Percentiles rank a stretch among this genome's conserved stretches.
Conservation (phyloP, 2,113 vertebrate species). For the Cyanistes caeruleus region DNA sequence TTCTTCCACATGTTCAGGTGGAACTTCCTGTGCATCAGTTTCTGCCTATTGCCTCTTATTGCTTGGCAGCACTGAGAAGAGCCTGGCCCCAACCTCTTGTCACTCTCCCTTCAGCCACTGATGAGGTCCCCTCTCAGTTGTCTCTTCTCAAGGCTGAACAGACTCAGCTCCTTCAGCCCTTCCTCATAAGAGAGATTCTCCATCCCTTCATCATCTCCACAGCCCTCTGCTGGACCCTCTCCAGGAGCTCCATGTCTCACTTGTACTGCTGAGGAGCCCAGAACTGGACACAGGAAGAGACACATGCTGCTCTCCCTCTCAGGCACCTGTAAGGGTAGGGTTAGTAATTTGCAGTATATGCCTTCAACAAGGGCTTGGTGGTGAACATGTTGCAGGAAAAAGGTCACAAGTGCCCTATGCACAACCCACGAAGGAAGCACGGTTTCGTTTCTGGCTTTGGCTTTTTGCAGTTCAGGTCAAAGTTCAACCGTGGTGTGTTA, state of each 20-base stretch:
- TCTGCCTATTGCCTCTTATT: neutral
- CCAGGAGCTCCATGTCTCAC: neutral
- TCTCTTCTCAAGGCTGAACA: neutral
- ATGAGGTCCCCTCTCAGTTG: neutral
- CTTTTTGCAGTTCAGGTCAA: neutral
- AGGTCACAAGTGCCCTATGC: neutral
- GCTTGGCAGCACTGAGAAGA: neutral
- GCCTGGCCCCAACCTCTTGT: neutral
- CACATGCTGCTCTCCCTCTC: neutral
- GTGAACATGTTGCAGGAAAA: neutral
- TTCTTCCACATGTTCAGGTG: neutral
- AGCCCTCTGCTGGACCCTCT: fast-evolving
- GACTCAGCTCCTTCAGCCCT: neutral
- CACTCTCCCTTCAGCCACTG: neutral
- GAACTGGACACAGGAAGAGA: neutral
- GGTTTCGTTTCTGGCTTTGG: neutral
- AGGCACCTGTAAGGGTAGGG: neutral
- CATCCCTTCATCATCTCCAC: neutral
- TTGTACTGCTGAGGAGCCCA: neutral
- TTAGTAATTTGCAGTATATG: neutral
- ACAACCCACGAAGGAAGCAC: neutral
- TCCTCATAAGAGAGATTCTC: neutral
- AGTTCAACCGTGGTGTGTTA: neutral
- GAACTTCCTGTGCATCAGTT: neutral
- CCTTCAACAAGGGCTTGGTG: neutral